These are phyloP conservation scores for Meliscaeva auricollis DNA, from an alignment of 2,888 invertebrate genomes.

Conservation along the genomic window DNA sequence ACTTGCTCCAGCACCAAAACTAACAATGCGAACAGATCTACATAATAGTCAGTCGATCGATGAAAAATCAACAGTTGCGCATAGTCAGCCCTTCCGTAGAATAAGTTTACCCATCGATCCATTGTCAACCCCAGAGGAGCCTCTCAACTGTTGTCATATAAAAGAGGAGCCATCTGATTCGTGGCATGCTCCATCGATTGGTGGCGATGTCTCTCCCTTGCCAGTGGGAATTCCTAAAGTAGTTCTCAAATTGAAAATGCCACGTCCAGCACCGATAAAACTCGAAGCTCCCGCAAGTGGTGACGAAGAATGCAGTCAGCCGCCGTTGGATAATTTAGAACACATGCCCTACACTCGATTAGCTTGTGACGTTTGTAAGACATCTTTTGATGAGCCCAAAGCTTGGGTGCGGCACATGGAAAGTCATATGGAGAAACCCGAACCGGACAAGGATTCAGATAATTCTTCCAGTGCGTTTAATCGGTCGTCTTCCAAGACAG, in stretches of 20 bases:
- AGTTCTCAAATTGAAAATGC: conserved; percentile 50
- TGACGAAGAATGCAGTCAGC: conserved; percentile 81
- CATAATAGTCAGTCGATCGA: conserved; percentile 62
- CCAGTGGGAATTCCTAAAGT: conserved; percentile 43
- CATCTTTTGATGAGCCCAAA: conserved; percentile 92
- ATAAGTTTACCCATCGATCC: conserved; percentile 54
- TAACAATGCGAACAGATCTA: conserved; percentile 50
- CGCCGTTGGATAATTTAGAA: conserved; percentile 78
- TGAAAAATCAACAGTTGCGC: conserved; percentile 34
- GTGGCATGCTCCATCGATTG: conserved; percentile 81
- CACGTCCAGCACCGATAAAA: conserved; percentile 76
- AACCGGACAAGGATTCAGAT: conserved; percentile 79
- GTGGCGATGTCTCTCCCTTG: conserved; percentile 23
- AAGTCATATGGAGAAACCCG: conserved; percentile 88
- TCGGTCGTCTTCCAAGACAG: conserved; percentile 73
- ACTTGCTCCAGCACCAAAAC: conserved; percentile 29
- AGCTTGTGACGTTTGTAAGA: conserved; percentile 93
- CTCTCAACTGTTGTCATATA: conserved; percentile 77
- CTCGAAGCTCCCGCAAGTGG: conserved; percentile 63
- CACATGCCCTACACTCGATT: conserved; percentile 89
- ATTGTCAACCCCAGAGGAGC: conserved; percentile 21
- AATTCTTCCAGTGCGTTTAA: conserved; percentile 45
- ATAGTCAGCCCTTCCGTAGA: conserved; percentile 47
- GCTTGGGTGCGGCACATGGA: conserved; percentile 94
- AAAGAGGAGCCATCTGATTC: conserved; percentile 90